Evolutionary conservation across 2,113 vertebrate genomes (phyloP).

Genomic region (Lepus europaeus): DNA sequence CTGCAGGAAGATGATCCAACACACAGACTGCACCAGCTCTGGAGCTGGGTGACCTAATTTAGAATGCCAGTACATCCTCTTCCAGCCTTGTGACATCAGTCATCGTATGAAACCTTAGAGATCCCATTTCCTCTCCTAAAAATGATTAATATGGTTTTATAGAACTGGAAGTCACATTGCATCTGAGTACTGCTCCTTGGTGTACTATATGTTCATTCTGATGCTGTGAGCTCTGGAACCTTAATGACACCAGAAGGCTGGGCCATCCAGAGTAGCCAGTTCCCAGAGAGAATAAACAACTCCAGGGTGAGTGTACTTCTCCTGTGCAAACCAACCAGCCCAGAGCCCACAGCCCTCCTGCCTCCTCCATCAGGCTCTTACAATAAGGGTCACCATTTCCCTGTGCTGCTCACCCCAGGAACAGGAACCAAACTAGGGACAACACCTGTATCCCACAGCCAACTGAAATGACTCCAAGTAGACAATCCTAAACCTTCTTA

Average conservation of each 20-base stretch:
- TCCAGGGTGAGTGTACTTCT: not conserved
- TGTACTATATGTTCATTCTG: not conserved
- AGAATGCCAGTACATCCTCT: not conserved
- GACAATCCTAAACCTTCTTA: not conserved
- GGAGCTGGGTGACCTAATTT: not conserved
- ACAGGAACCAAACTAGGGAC: not conserved
- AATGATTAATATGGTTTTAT: not conserved
- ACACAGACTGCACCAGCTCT: not conserved
- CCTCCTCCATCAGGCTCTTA: not conserved
- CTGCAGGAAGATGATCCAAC: not conserved
- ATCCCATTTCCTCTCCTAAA: slow-evolving; percentile 21
- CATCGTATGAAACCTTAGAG: not conserved
- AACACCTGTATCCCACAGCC: not conserved
- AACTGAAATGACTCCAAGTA: not conserved
- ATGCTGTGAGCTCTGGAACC: not conserved
- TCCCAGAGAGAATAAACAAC: not conserved
- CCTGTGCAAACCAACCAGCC: not conserved
- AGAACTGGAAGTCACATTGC: not conserved
- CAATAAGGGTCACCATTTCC: not conserved
- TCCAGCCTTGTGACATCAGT: not conserved
- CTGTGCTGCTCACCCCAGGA: not conserved
- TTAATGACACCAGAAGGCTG: not conserved
- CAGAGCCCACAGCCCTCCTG: not conserved
- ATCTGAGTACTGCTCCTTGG: not conserved
- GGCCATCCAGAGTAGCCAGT: not conserved